Evolutionary conservation across 1,140 invertebrate genomes (phyloP), one percentile per base, ranked within the genome.

Genomic region (Colletes latitarsis): DNA sequence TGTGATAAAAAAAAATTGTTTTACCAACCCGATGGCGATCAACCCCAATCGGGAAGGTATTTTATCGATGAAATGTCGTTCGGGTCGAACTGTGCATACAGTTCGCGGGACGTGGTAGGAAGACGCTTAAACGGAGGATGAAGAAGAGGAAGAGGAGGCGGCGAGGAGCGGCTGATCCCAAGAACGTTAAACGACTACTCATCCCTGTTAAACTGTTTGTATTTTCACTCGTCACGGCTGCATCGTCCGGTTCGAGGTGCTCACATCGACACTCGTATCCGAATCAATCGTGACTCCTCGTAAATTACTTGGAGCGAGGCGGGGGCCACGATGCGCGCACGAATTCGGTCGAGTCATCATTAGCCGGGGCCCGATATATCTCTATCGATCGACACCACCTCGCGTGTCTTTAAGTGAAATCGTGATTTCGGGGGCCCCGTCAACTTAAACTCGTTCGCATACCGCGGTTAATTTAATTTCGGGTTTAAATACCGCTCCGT

Each of bases 191-290:
- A 91, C 85, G 91, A 89, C 90, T 90, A 92, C 90, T 93, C 92
- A 92, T 92, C 90, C 91, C 89, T 86, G 90, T 92, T 93, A 93
- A 92, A 93, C 88, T 92, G 92, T 92, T 92, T 92, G 91, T 93
- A 92, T 92, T 92, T 92, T 91, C 91, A 92, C 91, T 93, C 92
- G 91, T 92, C 91, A 93, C 90, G 92, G 77, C 77, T 73, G 82
- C 77, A 77, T 81, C 82, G 79, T 66, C 72, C 74, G 30, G 77
- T 84, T 81, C 82, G 88, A 88, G 90, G 89, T 91, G 87, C 88
- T 90, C 87, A 89, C 90, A 90, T 90, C 90, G 87, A 90, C 90
- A 91, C 86, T 88, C 81, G 85, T 79, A 78, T 73, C 82, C 69
- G 85, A 85, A 83, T 81, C 87, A 73, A 91, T 88, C 85, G 82